These are phyloP conservation scores for Pomatorhinus ruficollis DNA, from an alignment of 2,113 vertebrate genomes.

Conservation along the genomic window DNA sequence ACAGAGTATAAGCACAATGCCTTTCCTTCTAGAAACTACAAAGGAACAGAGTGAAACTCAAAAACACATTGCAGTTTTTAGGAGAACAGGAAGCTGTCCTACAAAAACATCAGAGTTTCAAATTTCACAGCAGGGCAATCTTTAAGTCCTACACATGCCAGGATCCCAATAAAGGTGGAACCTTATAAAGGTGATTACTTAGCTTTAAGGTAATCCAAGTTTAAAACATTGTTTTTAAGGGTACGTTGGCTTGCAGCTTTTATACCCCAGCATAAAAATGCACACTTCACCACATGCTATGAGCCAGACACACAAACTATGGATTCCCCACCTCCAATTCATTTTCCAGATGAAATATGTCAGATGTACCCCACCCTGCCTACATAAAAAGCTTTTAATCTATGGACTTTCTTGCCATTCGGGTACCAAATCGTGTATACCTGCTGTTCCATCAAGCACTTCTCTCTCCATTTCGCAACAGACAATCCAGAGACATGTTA, in stretches of 20 bases:
- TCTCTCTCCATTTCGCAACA: not conserved
- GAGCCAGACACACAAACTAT: not conserved
- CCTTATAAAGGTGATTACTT: not conserved
- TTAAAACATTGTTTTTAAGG: not conserved
- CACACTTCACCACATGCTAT: not conserved
- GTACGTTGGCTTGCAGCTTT: not conserved
- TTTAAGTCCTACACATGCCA: not conserved
- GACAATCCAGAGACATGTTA: not conserved
- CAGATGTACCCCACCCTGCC: not conserved
- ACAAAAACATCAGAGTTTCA: not conserved
- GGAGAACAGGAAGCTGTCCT: not conserved
- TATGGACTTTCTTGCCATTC: not conserved
- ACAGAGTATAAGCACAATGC: not conserved
- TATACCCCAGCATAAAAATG: not conserved
- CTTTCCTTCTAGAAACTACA: not conserved
- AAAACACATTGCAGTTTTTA: not conserved
- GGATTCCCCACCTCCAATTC: not conserved
- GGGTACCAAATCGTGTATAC: not conserved
- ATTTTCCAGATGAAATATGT: not conserved
- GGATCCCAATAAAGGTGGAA: not conserved
- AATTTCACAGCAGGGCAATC: not conserved
- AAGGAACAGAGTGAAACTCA: not conserved
- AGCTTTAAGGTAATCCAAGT: not conserved
- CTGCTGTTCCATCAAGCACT: not conserved
- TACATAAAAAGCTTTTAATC: not conserved